phyloP scores from a whole-genome alignment of 2,888 invertebrate species.

The Rotaria macrura region DNA sequence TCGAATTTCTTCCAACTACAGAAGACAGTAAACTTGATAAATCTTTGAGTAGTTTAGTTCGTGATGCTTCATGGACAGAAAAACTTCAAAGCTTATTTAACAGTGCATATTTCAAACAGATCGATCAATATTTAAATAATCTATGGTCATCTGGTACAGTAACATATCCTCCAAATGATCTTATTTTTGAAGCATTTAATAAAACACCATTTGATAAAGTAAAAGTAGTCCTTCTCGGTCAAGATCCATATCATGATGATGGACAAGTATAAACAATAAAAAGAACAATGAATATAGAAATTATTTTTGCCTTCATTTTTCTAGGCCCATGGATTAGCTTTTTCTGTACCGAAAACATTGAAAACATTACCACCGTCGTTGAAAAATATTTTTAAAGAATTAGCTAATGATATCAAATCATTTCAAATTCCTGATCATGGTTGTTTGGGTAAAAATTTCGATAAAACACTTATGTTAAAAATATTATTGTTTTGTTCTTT shows the following conservation, averaged over 20 bases:
- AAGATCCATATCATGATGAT: conserved; percentile 46
- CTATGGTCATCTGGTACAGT: not conserved
- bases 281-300: not conserved
- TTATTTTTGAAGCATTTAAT: conserved; percentile 31
- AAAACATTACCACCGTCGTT: conserved; percentile 40
- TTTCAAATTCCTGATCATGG: conserved; percentile 41
- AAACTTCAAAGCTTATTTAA: conserved; percentile 15
- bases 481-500: not conserved
- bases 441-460: conserved; percentile 35
- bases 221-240: conserved; percentile 44
- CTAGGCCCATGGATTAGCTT: conserved; percentile 45
- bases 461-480: no score
- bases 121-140: conserved; percentile 8
- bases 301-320: not conserved
- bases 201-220: conserved; percentile 36
- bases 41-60: not conserved
- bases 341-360: conserved; percentile 41
- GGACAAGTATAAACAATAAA: conserved; percentile 39
- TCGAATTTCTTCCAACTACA: not conserved
- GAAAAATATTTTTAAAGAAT: conserved; percentile 51
- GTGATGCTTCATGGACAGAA: conserved; percentile 18
- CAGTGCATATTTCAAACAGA: not conserved
- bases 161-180: conserved; percentile 20
- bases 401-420: conserved; percentile 51
- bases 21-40: not conserved